Base-by-base conservation (phyloP, 2,797 vertebrate species). In the Lates japonicus region DNA sequence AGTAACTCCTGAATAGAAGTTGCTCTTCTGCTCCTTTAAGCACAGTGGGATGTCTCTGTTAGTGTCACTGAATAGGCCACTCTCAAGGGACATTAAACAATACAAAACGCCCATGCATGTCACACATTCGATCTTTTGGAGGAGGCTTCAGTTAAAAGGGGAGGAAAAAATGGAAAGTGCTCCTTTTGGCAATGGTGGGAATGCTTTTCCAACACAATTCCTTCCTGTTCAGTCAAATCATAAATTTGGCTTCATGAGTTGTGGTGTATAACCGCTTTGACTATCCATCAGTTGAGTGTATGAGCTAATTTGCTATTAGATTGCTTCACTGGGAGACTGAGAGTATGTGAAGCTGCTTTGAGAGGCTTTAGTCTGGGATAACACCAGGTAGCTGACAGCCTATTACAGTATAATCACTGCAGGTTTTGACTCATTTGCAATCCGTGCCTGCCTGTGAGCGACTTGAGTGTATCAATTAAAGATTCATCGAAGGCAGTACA, bases 381-480 rank as follows among this genome's bases (percentile, higher is more conserved):
- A 67, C 78, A 72, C 35, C 64, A 65, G 80, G 84, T 78, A 84
- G 80, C 70, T 87, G 84, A 77, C 70, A 66, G 88, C 60, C 76
- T 75, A 60, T 84, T 88, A 88, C 80, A 70, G 63, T 37, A 57
- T 70, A 81, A 88, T 88, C 84, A 87, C 87, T 80, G 82, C 90
- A 86, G 82, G 68, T 83, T 84, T 83, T 49, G 64, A 79, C 82
- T 92, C 74, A 82, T 92, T 90, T 92, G 86, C 78, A 87, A 89
- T 86, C 82, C 20, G 31, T 61, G 78, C 49, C 64, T 79, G 86
- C 73, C 79, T 78, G 78, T 62, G 61, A 92, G 88, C 74, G 39
- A 90, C 86, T 85, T 13, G 4, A 76, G 87, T 86, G 80, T 85
- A 84, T 88, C 84, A 93, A 93, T 93, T 91, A 93, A 93, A 89